Evolutionary conservation across 2,888 invertebrate species (phyloP).

Genomic region (Plusia festucae): DNA sequence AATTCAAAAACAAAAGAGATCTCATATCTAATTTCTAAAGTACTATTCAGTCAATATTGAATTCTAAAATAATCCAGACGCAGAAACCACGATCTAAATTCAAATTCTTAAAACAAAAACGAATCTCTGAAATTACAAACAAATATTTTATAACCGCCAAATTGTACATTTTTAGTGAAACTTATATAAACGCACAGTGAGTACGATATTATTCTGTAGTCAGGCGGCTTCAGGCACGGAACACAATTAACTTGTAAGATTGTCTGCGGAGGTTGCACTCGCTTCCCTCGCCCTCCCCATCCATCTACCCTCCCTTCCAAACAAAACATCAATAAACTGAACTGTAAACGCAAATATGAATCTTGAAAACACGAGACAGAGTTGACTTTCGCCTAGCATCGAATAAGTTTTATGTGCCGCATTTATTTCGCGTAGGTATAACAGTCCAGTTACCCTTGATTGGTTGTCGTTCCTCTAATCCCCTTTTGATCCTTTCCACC

Average conservation of each 20-base stretch:
- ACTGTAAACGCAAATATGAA: conserved; percentile 61
- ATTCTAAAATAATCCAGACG: too few species aligned
- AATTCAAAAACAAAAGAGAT: neutral
- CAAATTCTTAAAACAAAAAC: neutral
- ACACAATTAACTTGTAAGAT: conserved; percentile 90
- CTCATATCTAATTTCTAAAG: neutral
- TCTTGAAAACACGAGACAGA: conserved; percentile 60
- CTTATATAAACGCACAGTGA: conserved; percentile 63
- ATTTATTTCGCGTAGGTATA: conserved; percentile 89
- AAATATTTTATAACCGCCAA: conserved; percentile 21
- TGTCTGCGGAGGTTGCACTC: conserved; percentile 88
- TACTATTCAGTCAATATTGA: too few species aligned
- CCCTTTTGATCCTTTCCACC: conserved; percentile 92
- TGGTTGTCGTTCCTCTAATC: conserved; percentile 92
- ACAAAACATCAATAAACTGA: conserved; percentile 89
- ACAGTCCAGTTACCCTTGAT: conserved; percentile 91
- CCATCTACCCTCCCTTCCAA: conserved; percentile 87
- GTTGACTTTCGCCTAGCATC: conserved; percentile 58
- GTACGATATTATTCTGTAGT: conserved; percentile 87
- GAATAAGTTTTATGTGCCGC: conserved; percentile 87
- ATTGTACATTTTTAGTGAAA: conserved; percentile 45
- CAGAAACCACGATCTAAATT: neutral
- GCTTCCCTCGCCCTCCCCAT: conserved; percentile 83
- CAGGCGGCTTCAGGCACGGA: conserved; percentile 86
- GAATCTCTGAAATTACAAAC: conserved; percentile 11